Evolutionary conservation across 2,888 invertebrate genomes (phyloP), one percentile per base, ranked within the genome.

Genomic region (Dicycla oo): DNA sequence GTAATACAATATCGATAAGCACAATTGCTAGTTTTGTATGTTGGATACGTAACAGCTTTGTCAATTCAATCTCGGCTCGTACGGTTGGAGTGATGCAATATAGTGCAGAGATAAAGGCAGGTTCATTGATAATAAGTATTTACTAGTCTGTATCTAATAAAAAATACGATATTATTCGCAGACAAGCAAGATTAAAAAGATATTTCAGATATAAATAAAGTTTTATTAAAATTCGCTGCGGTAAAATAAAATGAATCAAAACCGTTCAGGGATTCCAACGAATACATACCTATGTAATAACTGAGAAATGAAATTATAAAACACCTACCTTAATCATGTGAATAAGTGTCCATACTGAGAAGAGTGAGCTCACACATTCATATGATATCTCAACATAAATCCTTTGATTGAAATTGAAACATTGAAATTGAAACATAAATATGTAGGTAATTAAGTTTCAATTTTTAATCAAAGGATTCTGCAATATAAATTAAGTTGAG

Each of bases 21-120:
- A 43, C 34, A 63, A 58, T 57, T 20, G 13, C 26, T 43, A 61
- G 57, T 38, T 26, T 45, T 45, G 45, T 23, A 26, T 51, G 30
- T 43, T 54, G 61, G 47, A 34, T 23, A 23, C 60, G 54, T 69
- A 60, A 56, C 43, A 47, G 34, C 60, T 69, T 61, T 20, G 54
- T 56, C 74, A 77, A 61, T 78, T 60, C 77, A 77, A 73, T 74
- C 69, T 56, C 43, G 34, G 18, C 26, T 69, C 54, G 40, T 58
- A 23, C 51, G 43, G 49, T 49, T 69, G 40, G 56, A 61, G 38
- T 69, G 20, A 40, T 77, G 49, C 78, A 60, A 61, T 69, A 43
- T 26, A 78, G 23, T 61, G 34, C 40, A 30, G 53, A 73, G 58
- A 69, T 56, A 69, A 69, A 47, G 15, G 26, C 26, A 69, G 49